These are phyloP conservation scores for Sinocyclocheilus rhinocerous DNA, from an alignment of 2,113 vertebrate species.

Conservation along the genomic window DNA sequence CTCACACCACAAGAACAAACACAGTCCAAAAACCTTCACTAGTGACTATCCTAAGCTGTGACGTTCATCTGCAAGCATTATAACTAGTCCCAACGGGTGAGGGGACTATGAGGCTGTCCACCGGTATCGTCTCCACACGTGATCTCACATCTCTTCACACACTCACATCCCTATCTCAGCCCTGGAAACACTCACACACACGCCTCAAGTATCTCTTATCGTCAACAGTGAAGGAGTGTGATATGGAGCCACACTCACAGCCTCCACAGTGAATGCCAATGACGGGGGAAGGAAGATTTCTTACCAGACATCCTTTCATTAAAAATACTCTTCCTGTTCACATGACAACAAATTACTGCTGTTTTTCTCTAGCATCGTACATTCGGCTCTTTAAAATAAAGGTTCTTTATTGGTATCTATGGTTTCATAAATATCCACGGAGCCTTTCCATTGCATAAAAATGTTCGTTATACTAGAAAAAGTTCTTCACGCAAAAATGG, in stretches of 20 bases:
- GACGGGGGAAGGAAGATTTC: neutral
- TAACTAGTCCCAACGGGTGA: neutral
- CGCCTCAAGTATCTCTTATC: neutral
- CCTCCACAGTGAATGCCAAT: constrained; percentile 19
- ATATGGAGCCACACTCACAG: neutral
- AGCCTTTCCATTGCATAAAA: neutral
- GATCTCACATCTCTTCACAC: neutral
- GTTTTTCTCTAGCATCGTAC: neutral
- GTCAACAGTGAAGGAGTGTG: neutral
- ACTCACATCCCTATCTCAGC: neutral
- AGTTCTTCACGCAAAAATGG: neutral
- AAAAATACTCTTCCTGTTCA: neutral
- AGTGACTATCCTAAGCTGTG: neutral
- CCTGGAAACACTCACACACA: neutral
- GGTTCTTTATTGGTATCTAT: neutral
- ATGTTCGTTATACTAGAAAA: too few relatives aligned
- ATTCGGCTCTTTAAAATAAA: neutral
- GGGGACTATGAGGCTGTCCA: neutral
- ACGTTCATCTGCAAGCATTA: neutral
- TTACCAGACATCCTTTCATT: neutral
- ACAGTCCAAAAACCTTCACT: neutral
- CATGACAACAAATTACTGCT: neutral
- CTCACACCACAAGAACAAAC: neutral
- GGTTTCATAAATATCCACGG: neutral
- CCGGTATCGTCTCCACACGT: neutral